These are phyloP conservation scores for Tipula lateralis DNA, from an alignment of 2,888 invertebrate genomes.

Conservation along the genomic window DNA sequence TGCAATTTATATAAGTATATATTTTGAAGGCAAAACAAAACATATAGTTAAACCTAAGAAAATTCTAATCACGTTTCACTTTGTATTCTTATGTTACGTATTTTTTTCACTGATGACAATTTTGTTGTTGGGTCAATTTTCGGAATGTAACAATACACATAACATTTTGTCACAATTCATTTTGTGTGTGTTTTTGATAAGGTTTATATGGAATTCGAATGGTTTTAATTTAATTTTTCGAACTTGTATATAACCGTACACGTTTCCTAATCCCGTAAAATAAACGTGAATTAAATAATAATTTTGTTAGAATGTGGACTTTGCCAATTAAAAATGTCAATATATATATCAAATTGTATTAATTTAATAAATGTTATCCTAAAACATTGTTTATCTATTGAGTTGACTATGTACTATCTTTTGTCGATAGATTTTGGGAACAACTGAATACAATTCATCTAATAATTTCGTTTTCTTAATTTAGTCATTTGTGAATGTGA, in stretches of 20 bases:
- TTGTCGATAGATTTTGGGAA: no score
- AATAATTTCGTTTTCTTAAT: no score
- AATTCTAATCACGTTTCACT: background rate
- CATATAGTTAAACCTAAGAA: background rate
- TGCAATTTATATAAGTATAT: conserved; percentile 7
- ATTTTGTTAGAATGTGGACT: background rate
- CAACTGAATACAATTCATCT: no score
- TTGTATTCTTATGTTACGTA: background rate
- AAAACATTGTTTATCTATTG: no score
- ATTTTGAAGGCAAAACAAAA: background rate
- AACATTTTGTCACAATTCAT: background rate
- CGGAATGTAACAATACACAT: background rate
- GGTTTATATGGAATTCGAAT: background rate
- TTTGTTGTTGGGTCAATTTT: background rate
- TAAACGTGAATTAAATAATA: background rate
- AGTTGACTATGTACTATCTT: no score
- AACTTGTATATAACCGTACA: background rate
- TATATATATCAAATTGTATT: no score
- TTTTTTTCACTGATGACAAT: background rate
- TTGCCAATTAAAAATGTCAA: background rate
- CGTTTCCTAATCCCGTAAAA: background rate
- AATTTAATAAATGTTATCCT: background rate
- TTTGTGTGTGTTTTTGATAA: background rate
- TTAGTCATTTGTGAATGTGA: no score
- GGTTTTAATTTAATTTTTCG: background rate